Evolutionary conservation across 1,140 invertebrate species (phyloP), one percentile per base, ranked within the genome.

Genomic region (Calliopsis andreniformis): DNA sequence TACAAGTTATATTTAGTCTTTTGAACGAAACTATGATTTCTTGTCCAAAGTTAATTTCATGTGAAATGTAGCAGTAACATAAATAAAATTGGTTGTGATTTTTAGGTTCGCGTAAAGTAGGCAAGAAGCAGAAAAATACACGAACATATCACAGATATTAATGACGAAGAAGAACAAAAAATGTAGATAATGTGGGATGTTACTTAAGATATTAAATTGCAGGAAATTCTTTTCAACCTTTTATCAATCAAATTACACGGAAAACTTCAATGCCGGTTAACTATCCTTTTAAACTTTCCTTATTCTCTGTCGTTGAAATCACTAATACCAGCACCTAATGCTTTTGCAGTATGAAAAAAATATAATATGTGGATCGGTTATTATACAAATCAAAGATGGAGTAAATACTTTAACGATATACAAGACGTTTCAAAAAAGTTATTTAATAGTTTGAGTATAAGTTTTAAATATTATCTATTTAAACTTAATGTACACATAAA

Each of bases 291-390:
- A 2, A 59, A 5, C 8, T 20, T 3, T 8, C 30, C 25, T 49
- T 72, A 30, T n/a, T 63, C 14, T 39, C 35, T 45, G 12, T 45
- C 69, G 7, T 72, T 51, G 18, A 72, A 72, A 6, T 72, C 69
- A n/a, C n/a, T n/a, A n/a, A n/a, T n/a, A 30, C 69, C 59, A 14
- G 30, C 28, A 18, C 23, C 12, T 10, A 6, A 35, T 28, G 3
- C 4, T 7, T 6, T 16, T 5, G 4, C 18, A n/a, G 5, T 35
- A 0, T 30, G 20, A 28, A 28, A 53, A 5, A 18, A 1, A 32
- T 32, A 32, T 2, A 4, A 0, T 30, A 3, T 12, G 35, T 20
- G 12, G n/a, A 47, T 5, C 16, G 16, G 16, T 6, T 8, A 6
- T 4, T 20, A 18, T 14, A 47, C 6, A 47, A 4, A 47, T 12